Evolutionary conservation across 1,140 invertebrate species (phyloP).

Genomic region (Paralvinella palmiformis): DNA sequence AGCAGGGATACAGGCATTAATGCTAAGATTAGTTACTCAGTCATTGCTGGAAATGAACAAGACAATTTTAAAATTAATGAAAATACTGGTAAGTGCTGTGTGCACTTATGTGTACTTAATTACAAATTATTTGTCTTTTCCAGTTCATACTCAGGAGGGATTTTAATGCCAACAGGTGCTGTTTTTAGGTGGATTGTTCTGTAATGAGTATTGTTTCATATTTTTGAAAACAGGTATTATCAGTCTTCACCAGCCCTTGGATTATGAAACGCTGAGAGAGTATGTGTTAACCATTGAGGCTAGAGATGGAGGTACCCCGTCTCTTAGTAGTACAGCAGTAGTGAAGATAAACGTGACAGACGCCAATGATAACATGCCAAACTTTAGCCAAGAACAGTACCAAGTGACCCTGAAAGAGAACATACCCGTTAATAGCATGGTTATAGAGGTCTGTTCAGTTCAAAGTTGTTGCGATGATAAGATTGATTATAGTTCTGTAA

Average conservation of each 20-base stretch:
- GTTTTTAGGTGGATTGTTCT: too few relatives aligned
- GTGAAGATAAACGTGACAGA: conserved; percentile 39
- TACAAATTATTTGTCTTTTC: neutral
- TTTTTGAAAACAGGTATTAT: conserved; percentile 58
- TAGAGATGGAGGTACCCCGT: conserved; percentile 67
- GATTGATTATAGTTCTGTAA: too few relatives aligned
- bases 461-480: too few relatives aligned
- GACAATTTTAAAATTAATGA: conserved; percentile 76
- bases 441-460: conserved; percentile 19
- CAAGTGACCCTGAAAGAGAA: conserved; percentile 30
- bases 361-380: conserved; percentile 44
- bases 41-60: conserved; percentile 75
- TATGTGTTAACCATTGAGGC: conserved; percentile 88
- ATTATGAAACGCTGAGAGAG: conserved; percentile 69
- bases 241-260: conserved; percentile 66
- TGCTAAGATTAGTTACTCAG: conserved; percentile 68
- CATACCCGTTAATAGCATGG: conserved; percentile 7
- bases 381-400: conserved; percentile 35
- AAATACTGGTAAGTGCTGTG: conserved; percentile 50
- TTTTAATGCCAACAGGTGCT: too few relatives aligned
- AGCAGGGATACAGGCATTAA: conserved; percentile 72
- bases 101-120: neutral
- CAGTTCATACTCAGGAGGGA: too few relatives aligned
- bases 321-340: conserved; percentile 28
- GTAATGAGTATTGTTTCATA: neutral